These are phyloP conservation scores for Sardina pilchardus DNA, from an alignment of 2,113 vertebrate species.

Conservation along the genomic window DNA sequence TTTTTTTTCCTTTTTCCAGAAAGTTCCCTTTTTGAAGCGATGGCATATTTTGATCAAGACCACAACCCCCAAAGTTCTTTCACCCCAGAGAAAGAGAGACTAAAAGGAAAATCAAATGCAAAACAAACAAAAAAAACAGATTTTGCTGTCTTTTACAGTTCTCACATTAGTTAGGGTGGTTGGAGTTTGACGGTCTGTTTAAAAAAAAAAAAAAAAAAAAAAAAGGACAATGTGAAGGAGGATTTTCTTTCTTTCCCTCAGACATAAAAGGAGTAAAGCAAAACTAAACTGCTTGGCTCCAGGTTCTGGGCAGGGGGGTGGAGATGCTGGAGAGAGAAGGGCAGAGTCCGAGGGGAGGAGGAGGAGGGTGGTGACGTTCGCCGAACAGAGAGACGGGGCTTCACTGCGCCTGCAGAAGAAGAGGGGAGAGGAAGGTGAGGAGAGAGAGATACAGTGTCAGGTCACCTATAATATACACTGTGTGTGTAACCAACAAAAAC, in stretches of 20 bases:
- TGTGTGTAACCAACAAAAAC: too few relatives aligned
- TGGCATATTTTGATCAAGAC: not conserved
- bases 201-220: not conserved
- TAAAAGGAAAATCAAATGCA: not conserved
- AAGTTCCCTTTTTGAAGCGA: not conserved
- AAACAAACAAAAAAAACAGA: not conserved
- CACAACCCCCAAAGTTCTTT: slow-evolving; percentile 29
- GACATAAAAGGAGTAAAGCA: not conserved
- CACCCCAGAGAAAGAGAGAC: not conserved
- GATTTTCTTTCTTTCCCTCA: not conserved
- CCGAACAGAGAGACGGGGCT: not conserved
- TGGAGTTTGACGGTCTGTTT: not conserved
- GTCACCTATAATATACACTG: too few relatives aligned
- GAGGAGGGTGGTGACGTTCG: slow-evolving; percentile 4
- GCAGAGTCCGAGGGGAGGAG: not conserved
- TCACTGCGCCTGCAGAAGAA: slow-evolving; percentile 71
- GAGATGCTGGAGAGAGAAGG: slow-evolving; percentile 13
- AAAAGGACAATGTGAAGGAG: not conserved
- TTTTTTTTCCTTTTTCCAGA: not conserved
- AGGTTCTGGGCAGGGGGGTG: not conserved
- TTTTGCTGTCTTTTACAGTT: slow-evolving; percentile 5
- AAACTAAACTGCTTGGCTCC: not conserved
- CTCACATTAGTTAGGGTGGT: not conserved
- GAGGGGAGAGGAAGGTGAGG: too few relatives aligned
- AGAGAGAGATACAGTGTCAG: too few relatives aligned